Evolutionary conservation across 2,888 invertebrate species (phyloP).

Genomic region (Ochropleura plecta): DNA sequence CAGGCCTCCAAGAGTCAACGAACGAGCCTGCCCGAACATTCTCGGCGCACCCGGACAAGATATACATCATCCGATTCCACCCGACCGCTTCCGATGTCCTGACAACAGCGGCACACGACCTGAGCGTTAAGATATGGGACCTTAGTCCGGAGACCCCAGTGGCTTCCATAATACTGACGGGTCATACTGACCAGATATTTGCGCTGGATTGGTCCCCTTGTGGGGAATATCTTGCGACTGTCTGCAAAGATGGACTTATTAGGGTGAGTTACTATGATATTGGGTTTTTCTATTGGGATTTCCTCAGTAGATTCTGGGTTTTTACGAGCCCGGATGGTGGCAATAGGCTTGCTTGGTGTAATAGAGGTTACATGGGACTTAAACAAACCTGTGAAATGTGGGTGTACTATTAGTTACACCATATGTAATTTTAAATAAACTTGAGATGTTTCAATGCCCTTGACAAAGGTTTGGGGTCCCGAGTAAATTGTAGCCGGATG

Average conservation of each 20-base stretch:
- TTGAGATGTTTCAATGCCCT: too few species aligned
- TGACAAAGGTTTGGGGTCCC: background rate
- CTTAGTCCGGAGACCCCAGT: slow-evolving; percentile 85
- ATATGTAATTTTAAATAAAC: too few species aligned
- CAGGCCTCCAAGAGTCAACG: slow-evolving; percentile 93
- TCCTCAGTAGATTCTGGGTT: too few species aligned
- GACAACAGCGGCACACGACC: slow-evolving; percentile 97
- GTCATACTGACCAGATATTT: slow-evolving; percentile 97
- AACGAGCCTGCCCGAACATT: slow-evolving; percentile 92
- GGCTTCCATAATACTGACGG: slow-evolving; percentile 91
- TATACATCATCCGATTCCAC: slow-evolving; percentile 96
- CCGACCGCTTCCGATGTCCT: slow-evolving; percentile 96
- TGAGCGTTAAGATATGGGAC: slow-evolving; percentile 97
- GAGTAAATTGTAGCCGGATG: background rate
- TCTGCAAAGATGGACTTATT: slow-evolving; percentile 96
- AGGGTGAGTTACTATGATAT: slow-evolving; percentile 81
- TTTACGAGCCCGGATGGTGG: too few species aligned
- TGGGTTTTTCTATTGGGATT: too few species aligned
- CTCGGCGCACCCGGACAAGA: slow-evolving; percentile 96
- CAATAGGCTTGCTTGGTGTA: too few species aligned
- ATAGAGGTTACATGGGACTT: too few species aligned
- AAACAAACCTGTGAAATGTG: too few species aligned
- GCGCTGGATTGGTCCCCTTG: slow-evolving; percentile 98
- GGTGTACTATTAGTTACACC: too few species aligned
- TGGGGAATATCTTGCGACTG: slow-evolving; percentile 96